Conservation (phyloP, 2,888 invertebrate genomes). For the Hypselothyrea guttata region DNA sequence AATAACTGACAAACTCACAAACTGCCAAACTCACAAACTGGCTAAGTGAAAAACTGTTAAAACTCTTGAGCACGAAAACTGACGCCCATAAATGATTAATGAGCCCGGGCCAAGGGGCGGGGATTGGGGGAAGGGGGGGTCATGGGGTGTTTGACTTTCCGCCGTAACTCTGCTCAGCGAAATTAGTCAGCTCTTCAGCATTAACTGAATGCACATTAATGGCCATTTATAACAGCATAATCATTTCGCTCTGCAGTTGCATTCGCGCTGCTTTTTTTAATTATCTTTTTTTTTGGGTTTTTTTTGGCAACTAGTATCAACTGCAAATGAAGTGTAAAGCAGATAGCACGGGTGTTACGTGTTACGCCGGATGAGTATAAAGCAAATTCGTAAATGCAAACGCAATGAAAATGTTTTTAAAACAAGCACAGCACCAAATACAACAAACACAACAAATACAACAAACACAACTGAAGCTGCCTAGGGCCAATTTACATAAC, state of each 20-base stretch:
- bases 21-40: background rate
- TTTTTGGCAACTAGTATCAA: slow-evolving; percentile 46
- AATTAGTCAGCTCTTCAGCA: slow-evolving; percentile 60
- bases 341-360: slow-evolving; percentile 41
- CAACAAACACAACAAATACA: slow-evolving; percentile 5
- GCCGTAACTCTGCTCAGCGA: slow-evolving; percentile 19
- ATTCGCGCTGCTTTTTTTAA: too few relatives aligned
- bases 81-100: slow-evolving; percentile 76
- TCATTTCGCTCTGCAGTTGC: too few relatives aligned
- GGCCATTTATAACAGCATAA: slow-evolving; percentile 51
- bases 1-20: slow-evolving; percentile 36
- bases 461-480: slow-evolving; percentile 11
- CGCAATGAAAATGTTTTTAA: slow-evolving; percentile 61
- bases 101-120: slow-evolving; percentile 51
- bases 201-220: slow-evolving; percentile 60
- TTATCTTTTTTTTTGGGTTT: too few relatives aligned
- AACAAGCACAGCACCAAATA: slow-evolving; percentile 43
- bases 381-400: slow-evolving; percentile 40
- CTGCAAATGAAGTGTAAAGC: slow-evolving; percentile 70
- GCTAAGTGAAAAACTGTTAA: slow-evolving; percentile 16
- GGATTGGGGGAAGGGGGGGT: too few relatives aligned
- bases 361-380: background rate
- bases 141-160: slow-evolving; percentile 35
- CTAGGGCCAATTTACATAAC: slow-evolving; percentile 71
- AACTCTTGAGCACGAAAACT: slow-evolving; percentile 28